Evolutionary conservation across 92 coral and sea anemone species (phyloP).

Genomic region (Palythoa grandiflora): DNA sequence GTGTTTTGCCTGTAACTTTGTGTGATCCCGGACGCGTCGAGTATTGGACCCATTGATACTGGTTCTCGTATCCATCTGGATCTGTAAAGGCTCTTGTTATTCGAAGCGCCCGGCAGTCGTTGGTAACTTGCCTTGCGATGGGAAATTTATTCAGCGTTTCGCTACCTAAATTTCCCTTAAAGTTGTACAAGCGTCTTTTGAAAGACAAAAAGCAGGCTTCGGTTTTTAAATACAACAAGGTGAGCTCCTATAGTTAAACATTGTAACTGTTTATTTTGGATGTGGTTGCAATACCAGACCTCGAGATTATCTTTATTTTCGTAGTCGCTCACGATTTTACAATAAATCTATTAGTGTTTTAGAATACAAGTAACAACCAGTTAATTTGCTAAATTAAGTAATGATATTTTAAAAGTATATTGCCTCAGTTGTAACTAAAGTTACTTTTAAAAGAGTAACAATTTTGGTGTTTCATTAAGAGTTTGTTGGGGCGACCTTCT

Average conservation of each 20-base stretch:
- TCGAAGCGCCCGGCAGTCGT: background rate
- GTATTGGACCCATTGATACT: slow-evolving; percentile 31
- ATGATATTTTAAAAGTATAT: too few relatives aligned
- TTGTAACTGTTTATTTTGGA: background rate
- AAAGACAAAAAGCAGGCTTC: slow-evolving; percentile 33
- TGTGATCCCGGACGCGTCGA: slow-evolving; percentile 14
- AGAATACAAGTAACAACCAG: too few relatives aligned
- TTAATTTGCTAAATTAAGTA: too few relatives aligned
- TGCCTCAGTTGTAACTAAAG: too few relatives aligned
- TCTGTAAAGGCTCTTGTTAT: background rate
- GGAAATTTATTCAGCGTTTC: slow-evolving; percentile 38
- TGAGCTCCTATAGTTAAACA: background rate
- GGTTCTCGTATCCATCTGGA: slow-evolving; percentile 15
- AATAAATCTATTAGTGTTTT: too few relatives aligned
- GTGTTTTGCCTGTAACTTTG: background rate
- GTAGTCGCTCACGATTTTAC: background rate
- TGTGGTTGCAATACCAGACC: background rate
- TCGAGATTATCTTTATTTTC: background rate
- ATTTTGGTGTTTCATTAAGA: background rate
- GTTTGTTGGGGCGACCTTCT: background rate
- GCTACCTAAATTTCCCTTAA: slow-evolving; percentile 20
- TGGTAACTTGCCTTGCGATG: background rate
- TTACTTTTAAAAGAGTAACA: too few relatives aligned
- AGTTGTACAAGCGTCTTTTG: slow-evolving; percentile 23
- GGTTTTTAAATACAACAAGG: slow-evolving; percentile 36